phyloP scores from a whole-genome alignment of 2,797 vertebrate genomes.

The Poecilia gillii region DNA sequence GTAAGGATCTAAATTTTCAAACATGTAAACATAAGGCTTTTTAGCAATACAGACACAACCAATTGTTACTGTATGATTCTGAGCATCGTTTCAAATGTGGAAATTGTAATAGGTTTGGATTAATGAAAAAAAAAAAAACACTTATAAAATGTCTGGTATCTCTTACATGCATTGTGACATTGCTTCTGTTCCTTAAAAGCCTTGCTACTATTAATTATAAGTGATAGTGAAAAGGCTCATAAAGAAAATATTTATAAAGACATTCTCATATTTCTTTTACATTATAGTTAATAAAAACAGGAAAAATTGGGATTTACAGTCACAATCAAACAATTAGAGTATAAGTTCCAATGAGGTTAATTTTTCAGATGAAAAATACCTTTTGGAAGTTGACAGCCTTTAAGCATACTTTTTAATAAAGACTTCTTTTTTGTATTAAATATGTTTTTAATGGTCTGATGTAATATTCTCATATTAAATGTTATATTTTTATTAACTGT shows the following conservation, averaged over 20 bases:
- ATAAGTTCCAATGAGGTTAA: no score
- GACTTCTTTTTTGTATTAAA: no score
- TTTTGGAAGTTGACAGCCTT: no score
- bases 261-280: background rate
- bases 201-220: background rate
- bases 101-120: background rate
- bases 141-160: background rate
- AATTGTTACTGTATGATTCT: background rate
- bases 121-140: background rate
- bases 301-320: background rate
- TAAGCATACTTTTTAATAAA: no score
- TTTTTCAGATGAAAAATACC: no score
- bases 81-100: background rate
- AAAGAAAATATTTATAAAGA: background rate
- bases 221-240: background rate
- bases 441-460: background rate
- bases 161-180: background rate
- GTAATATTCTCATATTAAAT: background rate
- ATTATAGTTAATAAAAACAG: background rate
- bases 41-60: background rate
- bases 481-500: background rate
- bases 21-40: background rate
- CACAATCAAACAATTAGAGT: no score
- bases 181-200: background rate
- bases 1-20: background rate